Evolutionary conservation across 2,888 invertebrate genomes (phyloP), one percentile per base, ranked within the genome.

Genomic region (Pyrocoelia pectoralis): DNA sequence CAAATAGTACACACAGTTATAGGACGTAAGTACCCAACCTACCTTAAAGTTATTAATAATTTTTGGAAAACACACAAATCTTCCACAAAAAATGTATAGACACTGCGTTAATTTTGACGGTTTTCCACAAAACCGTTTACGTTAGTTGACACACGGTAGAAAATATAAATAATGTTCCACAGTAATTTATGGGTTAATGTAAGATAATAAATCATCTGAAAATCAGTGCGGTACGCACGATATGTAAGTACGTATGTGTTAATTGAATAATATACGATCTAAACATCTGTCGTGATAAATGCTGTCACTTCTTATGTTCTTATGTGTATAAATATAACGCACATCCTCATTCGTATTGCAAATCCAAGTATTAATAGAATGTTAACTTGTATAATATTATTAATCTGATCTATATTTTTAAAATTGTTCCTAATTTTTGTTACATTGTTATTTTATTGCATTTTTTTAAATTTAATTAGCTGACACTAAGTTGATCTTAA

Each of bases 21-120:
- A 54, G 54, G 60, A 14, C 60, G 60, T 60, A 53, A 60, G 60
- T 60, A 54, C 49, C 10, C 10, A 24, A 4, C 3, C 3, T 12
- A 38, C 2, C 10, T 5, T n/a, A 5, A 5, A 9, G 3, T 43
- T 43, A 4, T 15, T 8, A n/a, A n/a, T 13, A 15, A 15, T 43
- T 43, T 43, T 15, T 13, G 13, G 2, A 12, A 9, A 38, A 38
- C 38, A 38, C 3, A n/a, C n/a, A n/a, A n/a, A n/a, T n/a, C n/a
- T n/a, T n/a, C n/a, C n/a, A n/a, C n/a, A n/a, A n/a, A n/a, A n/a
- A n/a, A n/a, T n/a, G n/a, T n/a, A n/a, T n/a, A n/a, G n/a, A n/a
- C n/a, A n/a, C n/a, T n/a, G n/a, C n/a, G n/a, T n/a, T n/a, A n/a
- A n/a, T n/a, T n/a, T n/a, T n/a, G n/a, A n/a, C n/a, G n/a, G n/a